Percentiles rank a stretch among this genome's conserved stretches.
Evolutionary conservation across 2,888 invertebrate genomes (phyloP).

Genomic region (Ommatoiulus sabulosus): DNA sequence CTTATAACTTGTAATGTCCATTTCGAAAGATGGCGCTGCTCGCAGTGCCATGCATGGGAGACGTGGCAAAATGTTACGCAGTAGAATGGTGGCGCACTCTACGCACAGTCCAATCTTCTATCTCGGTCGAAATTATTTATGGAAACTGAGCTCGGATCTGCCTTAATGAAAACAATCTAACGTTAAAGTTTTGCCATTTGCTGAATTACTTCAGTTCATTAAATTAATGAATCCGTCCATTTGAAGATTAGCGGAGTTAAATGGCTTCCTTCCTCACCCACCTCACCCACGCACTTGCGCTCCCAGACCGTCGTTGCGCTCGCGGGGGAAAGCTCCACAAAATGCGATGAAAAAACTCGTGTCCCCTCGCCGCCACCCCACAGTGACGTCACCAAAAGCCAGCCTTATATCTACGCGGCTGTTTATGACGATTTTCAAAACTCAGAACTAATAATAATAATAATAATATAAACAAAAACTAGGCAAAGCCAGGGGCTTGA

Average conservation of each 20-base stretch:
- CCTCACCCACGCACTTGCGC: background rate
- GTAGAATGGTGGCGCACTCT: background rate
- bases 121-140: background rate
- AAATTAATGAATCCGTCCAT: conserved; percentile 58
- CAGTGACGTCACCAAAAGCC: background rate
- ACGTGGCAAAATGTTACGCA: background rate
- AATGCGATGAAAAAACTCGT: background rate
- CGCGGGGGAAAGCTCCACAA: background rate
- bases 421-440: background rate
- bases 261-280: conserved; percentile 52
- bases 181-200: conserved; percentile 58
- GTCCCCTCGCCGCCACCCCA: background rate
- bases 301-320: background rate
- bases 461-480: no score
- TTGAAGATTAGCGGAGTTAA: conserved; percentile 57
- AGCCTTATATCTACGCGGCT: background rate
- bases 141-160: background rate
- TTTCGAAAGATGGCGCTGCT: background rate
- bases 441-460: no score
- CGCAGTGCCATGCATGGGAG: background rate
- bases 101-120: background rate
- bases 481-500: no score
- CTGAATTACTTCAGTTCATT: conserved; percentile 58
- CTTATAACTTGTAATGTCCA: background rate
- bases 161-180: conserved; percentile 55